Percentiles rank a stretch among this genome's conserved stretches.
Conservation (phyloP, 2,797 vertebrate genomes). For the Eidolon dupreanum region DNA sequence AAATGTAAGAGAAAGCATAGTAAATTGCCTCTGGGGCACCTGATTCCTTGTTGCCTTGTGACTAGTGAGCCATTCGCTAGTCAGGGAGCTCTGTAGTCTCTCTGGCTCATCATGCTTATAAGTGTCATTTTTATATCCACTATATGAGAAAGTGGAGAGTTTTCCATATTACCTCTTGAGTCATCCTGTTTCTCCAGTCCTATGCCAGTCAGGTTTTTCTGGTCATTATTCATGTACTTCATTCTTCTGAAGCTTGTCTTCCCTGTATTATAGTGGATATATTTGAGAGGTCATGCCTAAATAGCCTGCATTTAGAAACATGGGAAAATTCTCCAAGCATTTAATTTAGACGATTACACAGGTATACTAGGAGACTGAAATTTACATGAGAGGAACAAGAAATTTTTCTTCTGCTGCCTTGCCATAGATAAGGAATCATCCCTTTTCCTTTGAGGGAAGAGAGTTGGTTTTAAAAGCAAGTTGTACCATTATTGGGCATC, state of each 20-base stretch:
- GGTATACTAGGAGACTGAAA: neutral
- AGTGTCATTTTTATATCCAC: slow-evolving; percentile 40
- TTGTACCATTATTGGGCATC: neutral
- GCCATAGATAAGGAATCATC: neutral
- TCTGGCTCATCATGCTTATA: neutral
- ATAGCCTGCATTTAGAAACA: slow-evolving; percentile 54
- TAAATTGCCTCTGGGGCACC: neutral
- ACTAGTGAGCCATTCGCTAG: neutral
- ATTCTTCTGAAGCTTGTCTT: slow-evolving; percentile 60
- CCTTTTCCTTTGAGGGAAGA: neutral
- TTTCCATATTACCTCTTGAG: slow-evolving; percentile 60
- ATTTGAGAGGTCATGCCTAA: slow-evolving; percentile 56
- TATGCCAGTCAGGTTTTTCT: slow-evolving; percentile 75
- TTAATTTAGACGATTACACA: slow-evolving; percentile 71
- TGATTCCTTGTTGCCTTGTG: neutral
- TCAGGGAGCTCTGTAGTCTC: neutral
- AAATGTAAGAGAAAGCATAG: neutral
- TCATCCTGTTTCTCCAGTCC: slow-evolving; percentile 56
- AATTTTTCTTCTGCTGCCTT: neutral
- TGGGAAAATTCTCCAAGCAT: slow-evolving; percentile 66
- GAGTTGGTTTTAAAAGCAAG: neutral
- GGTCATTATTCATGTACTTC: slow-evolving; percentile 68
- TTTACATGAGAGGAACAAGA: neutral
- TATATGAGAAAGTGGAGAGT: slow-evolving; percentile 51
- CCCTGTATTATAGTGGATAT: slow-evolving; percentile 57